Evolutionary conservation across 1,140 invertebrate species (phyloP).

Genomic region (Dreissena rostriformis): DNA sequence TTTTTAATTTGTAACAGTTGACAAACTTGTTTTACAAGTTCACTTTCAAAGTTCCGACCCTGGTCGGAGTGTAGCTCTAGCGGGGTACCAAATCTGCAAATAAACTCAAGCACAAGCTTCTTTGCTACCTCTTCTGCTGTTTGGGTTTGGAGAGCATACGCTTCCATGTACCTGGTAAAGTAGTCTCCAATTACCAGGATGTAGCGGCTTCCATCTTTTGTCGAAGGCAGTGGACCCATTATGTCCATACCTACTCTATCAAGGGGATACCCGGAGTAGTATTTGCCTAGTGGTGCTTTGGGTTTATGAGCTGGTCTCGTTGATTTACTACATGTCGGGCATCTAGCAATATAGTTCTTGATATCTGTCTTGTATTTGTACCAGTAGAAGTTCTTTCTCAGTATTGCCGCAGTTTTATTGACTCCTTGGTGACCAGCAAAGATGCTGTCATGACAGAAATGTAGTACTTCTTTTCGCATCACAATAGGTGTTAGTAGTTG

Average conservation of each 20-base stretch:
- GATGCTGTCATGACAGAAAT: slow-evolving; percentile 39
- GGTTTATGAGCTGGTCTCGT: slow-evolving; percentile 1
- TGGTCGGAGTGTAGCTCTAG: slow-evolving; percentile 61
- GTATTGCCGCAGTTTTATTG: slow-evolving; percentile 46
- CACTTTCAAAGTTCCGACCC: slow-evolving; percentile 67
- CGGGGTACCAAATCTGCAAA: slow-evolving; percentile 56
- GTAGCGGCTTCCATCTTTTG: slow-evolving; percentile 35
- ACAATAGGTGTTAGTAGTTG: slow-evolving; percentile 57
- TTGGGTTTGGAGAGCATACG: slow-evolving; percentile 17
- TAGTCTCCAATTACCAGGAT: slow-evolving; percentile 52
- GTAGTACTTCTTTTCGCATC: slow-evolving; percentile 43
- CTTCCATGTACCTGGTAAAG: slow-evolving; percentile 50
- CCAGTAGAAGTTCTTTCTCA: slow-evolving; percentile 52
- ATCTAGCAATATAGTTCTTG: slow-evolving; percentile 17
- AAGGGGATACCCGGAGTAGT: slow-evolving; percentile 6
- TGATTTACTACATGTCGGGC: slow-evolving; percentile 25
- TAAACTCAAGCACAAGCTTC: slow-evolving; percentile 43
- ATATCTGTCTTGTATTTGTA: slow-evolving; percentile 31
- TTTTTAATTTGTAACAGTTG: slow-evolving; percentile 57
- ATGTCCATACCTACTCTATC: slow-evolving; percentile 46
- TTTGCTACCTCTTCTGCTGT: slow-evolving; percentile 34
- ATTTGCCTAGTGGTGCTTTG: slow-evolving; percentile 27
- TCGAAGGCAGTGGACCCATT: slow-evolving; percentile 34
- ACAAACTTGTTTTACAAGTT: slow-evolving; percentile 61
- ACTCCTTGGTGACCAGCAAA: slow-evolving; percentile 52